Conservation (phyloP, 1,140 invertebrate genomes). For the Globodera rostochiensis region DNA sequence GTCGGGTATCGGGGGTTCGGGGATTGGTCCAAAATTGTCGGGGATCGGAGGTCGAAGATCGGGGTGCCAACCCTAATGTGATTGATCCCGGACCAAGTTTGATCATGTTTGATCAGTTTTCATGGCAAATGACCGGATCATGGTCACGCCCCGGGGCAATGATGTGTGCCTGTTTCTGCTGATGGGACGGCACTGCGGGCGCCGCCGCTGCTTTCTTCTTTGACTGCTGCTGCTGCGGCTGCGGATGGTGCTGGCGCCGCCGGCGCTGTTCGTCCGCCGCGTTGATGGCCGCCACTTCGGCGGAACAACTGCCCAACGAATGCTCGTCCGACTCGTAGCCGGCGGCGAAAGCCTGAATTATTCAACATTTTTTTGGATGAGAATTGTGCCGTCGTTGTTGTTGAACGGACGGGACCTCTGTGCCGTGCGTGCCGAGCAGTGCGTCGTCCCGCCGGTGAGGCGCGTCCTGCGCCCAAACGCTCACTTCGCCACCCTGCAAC, state of each 20-base stretch:
- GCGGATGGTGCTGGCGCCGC: conserved; percentile 8
- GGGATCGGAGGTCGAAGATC: no score
- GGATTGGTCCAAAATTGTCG: no score
- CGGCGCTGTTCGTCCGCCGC: conserved; percentile 35
- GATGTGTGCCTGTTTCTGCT: conserved; percentile 10
- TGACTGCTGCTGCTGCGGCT: conserved; percentile 29
- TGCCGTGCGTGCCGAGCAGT: conserved; percentile 41
- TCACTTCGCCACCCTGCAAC: conserved; percentile 18
- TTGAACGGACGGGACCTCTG: not conserved
- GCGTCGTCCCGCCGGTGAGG: conserved; percentile 41
- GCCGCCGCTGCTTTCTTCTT: conserved; percentile 31
- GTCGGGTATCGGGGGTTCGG: no score
- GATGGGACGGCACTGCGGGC: conserved; percentile 10
- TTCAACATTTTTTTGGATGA: not conserved
- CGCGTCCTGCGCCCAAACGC: conserved; percentile 16
- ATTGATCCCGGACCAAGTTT: no score
- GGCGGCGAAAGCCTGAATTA: not conserved
- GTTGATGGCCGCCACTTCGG: conserved; percentile 65
- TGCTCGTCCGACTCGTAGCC: conserved; percentile 50
- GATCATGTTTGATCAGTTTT: no score
- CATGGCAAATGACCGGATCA: no score
- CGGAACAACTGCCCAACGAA: conserved; percentile 64
- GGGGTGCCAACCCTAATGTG: no score
- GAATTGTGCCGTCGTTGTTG: not conserved
- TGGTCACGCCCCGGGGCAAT: no score